A percentile compares a stretch with the other conserved stretches of the same genome.
These are phyloP conservation scores for Drosophila virilis DNA, from an alignment of 1,140 invertebrate genomes.

Conservation along the genomic window DNA sequence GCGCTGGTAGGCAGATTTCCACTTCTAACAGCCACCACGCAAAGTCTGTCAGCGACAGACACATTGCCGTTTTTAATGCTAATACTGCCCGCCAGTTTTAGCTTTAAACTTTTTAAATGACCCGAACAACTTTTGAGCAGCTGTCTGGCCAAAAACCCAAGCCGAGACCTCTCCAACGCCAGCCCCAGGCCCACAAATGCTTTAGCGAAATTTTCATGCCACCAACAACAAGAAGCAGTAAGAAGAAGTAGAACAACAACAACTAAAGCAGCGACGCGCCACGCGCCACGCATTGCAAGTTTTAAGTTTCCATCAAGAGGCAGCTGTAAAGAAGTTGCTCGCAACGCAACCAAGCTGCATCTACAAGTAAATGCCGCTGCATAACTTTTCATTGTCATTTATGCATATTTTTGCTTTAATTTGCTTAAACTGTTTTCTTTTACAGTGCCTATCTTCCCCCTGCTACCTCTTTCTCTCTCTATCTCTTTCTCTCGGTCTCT, in stretches of 20 bases:
- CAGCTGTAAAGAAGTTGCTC: constrained; percentile 29
- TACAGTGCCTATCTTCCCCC: neutral
- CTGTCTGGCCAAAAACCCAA: constrained; percentile 44
- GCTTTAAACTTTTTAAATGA: constrained; percentile 79
- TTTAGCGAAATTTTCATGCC: neutral
- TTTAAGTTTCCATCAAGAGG: constrained; percentile 57
- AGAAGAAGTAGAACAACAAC: too few species aligned
- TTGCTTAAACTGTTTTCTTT: constrained; percentile 56
- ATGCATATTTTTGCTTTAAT: constrained; percentile 76
- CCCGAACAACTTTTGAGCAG: constrained; percentile 77
- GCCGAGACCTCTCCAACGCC: constrained; percentile 10
- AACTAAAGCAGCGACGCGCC: neutral
- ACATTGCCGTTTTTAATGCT: constrained; percentile 36
- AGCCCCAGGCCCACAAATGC: neutral
- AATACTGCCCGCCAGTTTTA: constrained; percentile 58
- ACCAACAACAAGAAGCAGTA: neutral
- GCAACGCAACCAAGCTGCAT: constrained; percentile 36
- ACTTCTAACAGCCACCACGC: constrained; percentile 50
- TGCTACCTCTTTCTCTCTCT: neutral
- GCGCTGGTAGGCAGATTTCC: constrained; percentile 61
- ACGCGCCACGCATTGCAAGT: constrained; percentile 48
- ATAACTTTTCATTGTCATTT: constrained; percentile 62
- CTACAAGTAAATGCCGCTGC: constrained; percentile 37
- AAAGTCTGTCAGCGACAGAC: constrained; percentile 44
- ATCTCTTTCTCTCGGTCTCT: neutral